Conservation (phyloP, 2,113 vertebrate genomes). For the Petrocephalus zakoni region DNA sequence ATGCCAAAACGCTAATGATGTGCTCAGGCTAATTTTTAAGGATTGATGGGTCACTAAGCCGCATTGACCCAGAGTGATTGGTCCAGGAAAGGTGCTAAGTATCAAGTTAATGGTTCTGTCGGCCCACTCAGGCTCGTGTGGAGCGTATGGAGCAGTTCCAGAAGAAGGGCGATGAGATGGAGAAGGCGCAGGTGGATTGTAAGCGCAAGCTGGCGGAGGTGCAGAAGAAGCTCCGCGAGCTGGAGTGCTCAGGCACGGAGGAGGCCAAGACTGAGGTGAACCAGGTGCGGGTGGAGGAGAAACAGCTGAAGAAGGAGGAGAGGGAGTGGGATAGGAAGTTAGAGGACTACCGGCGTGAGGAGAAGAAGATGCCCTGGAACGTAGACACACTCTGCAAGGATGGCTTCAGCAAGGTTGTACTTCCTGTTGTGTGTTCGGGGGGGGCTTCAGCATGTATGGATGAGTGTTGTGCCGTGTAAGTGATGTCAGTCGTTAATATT, state of each 20-base stretch:
- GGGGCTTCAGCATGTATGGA: neutral
- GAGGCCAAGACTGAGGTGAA: constrained; percentile 52
- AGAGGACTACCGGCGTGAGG: constrained; percentile 65
- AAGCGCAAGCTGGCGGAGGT: constrained; percentile 61
- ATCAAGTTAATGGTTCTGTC: neutral
- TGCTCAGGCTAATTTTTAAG: neutral
- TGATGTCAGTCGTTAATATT: neutral
- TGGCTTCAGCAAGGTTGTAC: constrained; percentile 80
- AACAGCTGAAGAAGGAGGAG: constrained; percentile 70
- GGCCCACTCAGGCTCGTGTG: constrained; percentile 62
- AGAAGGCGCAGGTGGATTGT: constrained; percentile 63
- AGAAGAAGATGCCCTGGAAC: constrained; percentile 82
- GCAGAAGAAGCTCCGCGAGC: constrained; percentile 60
- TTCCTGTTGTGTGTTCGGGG: neutral
- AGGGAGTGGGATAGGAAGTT: constrained; percentile 64
- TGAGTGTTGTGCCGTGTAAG: neutral
- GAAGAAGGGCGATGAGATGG: constrained; percentile 75
- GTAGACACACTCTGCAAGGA: constrained; percentile 85
- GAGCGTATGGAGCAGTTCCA: constrained; percentile 81
- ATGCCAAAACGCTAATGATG: neutral
- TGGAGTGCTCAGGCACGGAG: constrained; percentile 40
- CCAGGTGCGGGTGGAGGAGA: constrained; percentile 59
- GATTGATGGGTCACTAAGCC: neutral
- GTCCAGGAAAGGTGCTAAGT: neutral
- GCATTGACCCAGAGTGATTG: neutral